Conservation (phyloP, 2,797 vertebrate species). For the Etheostoma nigrum region DNA sequence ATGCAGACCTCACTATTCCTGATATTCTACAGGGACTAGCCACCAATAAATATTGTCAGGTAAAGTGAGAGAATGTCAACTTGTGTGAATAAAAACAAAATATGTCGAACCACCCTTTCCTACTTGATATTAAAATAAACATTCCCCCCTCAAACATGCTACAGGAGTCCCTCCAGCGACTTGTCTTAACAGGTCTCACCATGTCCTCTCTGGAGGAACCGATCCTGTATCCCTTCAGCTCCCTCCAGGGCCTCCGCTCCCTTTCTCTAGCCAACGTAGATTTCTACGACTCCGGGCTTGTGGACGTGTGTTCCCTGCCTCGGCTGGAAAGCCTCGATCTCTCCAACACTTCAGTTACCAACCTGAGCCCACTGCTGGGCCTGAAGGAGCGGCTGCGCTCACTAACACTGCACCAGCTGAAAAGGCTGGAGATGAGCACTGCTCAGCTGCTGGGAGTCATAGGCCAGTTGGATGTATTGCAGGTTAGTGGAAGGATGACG, state of each 20-base stretch:
- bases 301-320: conserved; percentile 92
- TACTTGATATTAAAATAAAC: not conserved
- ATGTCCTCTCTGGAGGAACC: conserved; percentile 97
- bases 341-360: conserved; percentile 98
- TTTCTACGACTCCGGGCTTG: conserved; percentile 95
- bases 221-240: conserved; percentile 90
- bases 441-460: conserved; percentile 93
- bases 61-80: conserved; percentile 21
- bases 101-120: not conserved
- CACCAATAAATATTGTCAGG: conserved; percentile 94
- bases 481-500: conserved; percentile 62
- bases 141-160: not conserved
- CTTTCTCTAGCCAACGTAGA: conserved; percentile 96
- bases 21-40: conserved; percentile 95
- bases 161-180: conserved; percentile 92
- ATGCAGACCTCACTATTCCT: conserved; percentile 96
- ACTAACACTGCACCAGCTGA: conserved; percentile 98
- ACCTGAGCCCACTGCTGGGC: conserved; percentile 92
- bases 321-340: conserved; percentile 97
- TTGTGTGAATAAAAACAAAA: not conserved
- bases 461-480: conserved; percentile 75
- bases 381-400: conserved; percentile 94
- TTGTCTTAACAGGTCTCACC: conserved; percentile 94
- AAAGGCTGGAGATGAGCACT: conserved; percentile 98
- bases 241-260: conserved; percentile 90